Conservation (phyloP, 2,888 invertebrate genomes). For the Tholera decimalis region DNA sequence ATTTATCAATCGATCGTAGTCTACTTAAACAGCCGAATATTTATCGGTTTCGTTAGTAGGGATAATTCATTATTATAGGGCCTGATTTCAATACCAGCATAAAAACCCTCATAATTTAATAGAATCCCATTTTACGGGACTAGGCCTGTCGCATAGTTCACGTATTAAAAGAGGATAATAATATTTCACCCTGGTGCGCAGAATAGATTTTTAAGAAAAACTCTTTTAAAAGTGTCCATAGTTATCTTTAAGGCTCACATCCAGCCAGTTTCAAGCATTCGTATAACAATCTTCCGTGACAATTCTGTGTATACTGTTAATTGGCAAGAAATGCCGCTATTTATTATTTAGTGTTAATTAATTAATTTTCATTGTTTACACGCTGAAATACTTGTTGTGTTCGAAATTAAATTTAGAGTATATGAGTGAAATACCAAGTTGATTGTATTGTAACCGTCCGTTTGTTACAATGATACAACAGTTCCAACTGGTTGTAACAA, state of each 20-base stretch:
- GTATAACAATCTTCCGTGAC: slow-evolving; percentile 28
- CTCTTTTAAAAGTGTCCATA: slow-evolving; percentile 37
- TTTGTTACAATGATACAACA: slow-evolving; percentile 9
- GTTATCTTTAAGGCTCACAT: slow-evolving; percentile 29
- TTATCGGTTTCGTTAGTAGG: slow-evolving; percentile 12
- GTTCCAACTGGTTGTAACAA: slow-evolving; percentile 4
- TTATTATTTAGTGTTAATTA: slow-evolving; percentile 47
- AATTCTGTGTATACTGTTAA: slow-evolving; percentile 28
- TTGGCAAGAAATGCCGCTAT: slow-evolving; percentile 43
- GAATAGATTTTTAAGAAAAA: slow-evolving; percentile 49
- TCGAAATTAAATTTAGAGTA: slow-evolving; percentile 27
- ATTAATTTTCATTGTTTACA: slow-evolving; percentile 49
- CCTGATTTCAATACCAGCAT: slow-evolving; percentile 10
- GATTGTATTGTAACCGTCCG: neutral
- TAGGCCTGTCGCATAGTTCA: slow-evolving; percentile 32
- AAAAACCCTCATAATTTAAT: slow-evolving; percentile 3
- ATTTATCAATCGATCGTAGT: slow-evolving; percentile 40
- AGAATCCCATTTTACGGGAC: slow-evolving; percentile 6
- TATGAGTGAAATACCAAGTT: slow-evolving; percentile 7
- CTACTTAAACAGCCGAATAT: slow-evolving; percentile 21
- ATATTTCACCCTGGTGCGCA: slow-evolving; percentile 40
- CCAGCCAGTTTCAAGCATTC: slow-evolving; percentile 25
- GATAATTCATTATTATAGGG: slow-evolving; percentile 28
- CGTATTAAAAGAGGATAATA: slow-evolving; percentile 27
- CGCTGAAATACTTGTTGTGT: slow-evolving; percentile 22